Evolutionary conservation across 2,888 invertebrate species (phyloP).

Genomic region (Mythimna albipuncta): DNA sequence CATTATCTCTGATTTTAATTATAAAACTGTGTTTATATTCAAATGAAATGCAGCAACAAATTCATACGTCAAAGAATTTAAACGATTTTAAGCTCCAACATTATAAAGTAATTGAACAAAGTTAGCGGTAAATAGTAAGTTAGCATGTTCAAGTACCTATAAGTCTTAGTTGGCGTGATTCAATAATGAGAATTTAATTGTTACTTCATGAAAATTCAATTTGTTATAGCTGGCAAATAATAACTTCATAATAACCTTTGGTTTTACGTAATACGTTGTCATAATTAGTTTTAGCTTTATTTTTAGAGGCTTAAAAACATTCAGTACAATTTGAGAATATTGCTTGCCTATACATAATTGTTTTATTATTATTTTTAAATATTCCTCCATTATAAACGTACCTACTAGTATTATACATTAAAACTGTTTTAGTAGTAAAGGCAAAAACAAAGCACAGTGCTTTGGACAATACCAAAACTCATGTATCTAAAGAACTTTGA

Average conservation of each 20-base stretch:
- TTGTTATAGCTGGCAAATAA: conserved; percentile 70
- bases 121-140: conserved; percentile 63
- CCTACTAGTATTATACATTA: too few species aligned
- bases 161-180: conserved; percentile 75
- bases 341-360: neutral
- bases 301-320: conserved; percentile 9
- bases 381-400: too few species aligned
- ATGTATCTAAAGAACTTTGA: too few species aligned
- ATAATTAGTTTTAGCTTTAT: conserved; percentile 43
- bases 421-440: too few species aligned
- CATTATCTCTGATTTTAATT: neutral
- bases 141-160: conserved; percentile 66
- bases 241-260: conserved; percentile 69
- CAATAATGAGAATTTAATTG: conserved; percentile 80
- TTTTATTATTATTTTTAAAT: conserved; percentile 12
- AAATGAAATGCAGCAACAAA: neutral
- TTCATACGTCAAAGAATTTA: conserved; percentile 14
- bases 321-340: conserved; percentile 5
- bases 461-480: neutral
- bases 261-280: conserved; percentile 28
- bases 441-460: too few species aligned
- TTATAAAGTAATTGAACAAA: conserved; percentile 49
- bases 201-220: conserved; percentile 79
- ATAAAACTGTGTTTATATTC: neutral
- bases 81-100: conserved; percentile 33